phyloP scores from a whole-genome alignment of 1,140 invertebrate species.

The Plutomurus gul region DNA sequence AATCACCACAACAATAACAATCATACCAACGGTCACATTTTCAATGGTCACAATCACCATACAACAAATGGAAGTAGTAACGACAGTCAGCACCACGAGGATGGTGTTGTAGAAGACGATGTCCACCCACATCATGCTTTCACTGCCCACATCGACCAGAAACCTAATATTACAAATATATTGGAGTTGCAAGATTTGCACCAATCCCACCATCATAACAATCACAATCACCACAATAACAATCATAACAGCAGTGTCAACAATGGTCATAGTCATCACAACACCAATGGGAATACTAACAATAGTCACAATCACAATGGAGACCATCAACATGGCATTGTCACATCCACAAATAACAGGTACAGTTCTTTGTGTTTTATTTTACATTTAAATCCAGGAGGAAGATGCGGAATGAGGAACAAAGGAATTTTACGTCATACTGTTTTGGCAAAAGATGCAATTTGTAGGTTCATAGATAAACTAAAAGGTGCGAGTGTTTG shows the following conservation, averaged over 20 bases:
- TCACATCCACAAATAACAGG: constrained; percentile 20
- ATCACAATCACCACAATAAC: constrained; percentile 10
- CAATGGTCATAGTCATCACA: constrained; percentile 2
- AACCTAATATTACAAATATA: constrained; percentile 34
- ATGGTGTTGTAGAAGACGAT: background rate
- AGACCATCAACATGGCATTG: constrained; percentile 30
- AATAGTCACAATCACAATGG: constrained; percentile 29
- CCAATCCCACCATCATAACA: too few species aligned
- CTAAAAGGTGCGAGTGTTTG: too few species aligned
- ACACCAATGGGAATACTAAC: background rate
- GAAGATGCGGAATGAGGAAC: too few species aligned
- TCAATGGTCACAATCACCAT: background rate
- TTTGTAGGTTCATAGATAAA: too few species aligned
- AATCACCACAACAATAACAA: background rate
- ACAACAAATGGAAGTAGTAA: background rate
- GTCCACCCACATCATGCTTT: constrained; percentile 11
- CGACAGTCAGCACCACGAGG: background rate
- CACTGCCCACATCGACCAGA: constrained; percentile 39
- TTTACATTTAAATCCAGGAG: too few species aligned
- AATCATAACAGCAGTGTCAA: constrained; percentile 5
- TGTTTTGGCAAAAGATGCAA: too few species aligned
- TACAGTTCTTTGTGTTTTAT: background rate
- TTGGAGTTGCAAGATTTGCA: background rate
- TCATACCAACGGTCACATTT: background rate
- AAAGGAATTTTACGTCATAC: too few species aligned